A percentile compares a stretch with the other conserved stretches of the same genome.
Conservation (phyloP, 2,888 invertebrate genomes). For the Slavum lentiscoides region DNA sequence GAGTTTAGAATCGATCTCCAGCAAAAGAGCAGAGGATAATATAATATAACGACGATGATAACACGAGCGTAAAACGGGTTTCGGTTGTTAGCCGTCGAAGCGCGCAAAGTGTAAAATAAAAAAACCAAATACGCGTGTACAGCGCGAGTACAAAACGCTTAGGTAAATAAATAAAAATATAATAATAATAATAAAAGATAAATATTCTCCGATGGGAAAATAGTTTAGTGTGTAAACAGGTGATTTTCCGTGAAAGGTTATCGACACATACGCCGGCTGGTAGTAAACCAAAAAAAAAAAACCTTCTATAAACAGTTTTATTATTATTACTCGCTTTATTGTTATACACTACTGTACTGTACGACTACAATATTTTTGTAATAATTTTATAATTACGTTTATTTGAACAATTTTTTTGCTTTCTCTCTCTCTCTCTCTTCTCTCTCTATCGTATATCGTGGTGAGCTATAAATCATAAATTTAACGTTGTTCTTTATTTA, state of each 20-base stretch:
- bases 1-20: slow-evolving; percentile 23
- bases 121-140: slow-evolving; percentile 28
- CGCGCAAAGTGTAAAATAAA: neutral
- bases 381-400: slow-evolving; percentile 19
- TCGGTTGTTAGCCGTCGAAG: slow-evolving; percentile 21
- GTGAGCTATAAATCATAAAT: too few relatives aligned
- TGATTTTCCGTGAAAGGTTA: slow-evolving; percentile 48
- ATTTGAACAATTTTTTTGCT: neutral
- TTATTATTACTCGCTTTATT: neutral
- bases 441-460: too few relatives aligned
- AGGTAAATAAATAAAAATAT: neutral
- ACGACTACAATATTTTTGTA: neutral
- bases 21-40: too few relatives aligned
- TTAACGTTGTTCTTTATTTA: too few relatives aligned
- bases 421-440: neutral
- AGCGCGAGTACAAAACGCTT: neutral
- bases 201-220: slow-evolving; percentile 49
- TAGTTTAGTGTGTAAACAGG: slow-evolving; percentile 47
- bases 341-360: neutral
- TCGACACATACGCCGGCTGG: slow-evolving; percentile 14
- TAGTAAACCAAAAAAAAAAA: neutral
- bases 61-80: slow-evolving; percentile 25
- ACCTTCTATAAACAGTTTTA: slow-evolving; percentile 7
- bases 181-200: slow-evolving; percentile 30
- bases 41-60: too few relatives aligned